phyloP scores from a whole-genome alignment of 1,140 invertebrate species.

The Atta colombica region DNA sequence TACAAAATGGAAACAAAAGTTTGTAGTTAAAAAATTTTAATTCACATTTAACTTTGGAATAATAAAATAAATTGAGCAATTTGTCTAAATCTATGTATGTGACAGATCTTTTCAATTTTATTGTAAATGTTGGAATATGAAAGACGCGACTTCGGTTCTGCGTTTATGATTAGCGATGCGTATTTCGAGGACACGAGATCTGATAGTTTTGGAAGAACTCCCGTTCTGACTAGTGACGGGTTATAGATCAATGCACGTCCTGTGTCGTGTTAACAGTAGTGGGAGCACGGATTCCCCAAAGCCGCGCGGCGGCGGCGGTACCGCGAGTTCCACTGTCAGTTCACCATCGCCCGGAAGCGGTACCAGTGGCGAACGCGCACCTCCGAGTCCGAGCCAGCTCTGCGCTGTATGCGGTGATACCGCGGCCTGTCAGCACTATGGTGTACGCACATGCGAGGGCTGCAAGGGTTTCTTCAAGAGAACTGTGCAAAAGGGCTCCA shows the following conservation, averaged over 20 bases:
- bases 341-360: conserved; percentile 83
- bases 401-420: conserved; percentile 99
- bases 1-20: background rate
- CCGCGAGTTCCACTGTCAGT: conserved; percentile 70
- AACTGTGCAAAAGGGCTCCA: conserved; percentile 99
- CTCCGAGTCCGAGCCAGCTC: conserved; percentile 93
- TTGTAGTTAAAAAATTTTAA: background rate
- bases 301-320: conserved; percentile 78
- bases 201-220: conserved; percentile 8
- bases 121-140: background rate
- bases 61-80: background rate
- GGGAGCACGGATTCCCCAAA: conserved; percentile 86
- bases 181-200: conserved; percentile 30
- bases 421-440: conserved; percentile 99
- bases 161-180: background rate
- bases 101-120: background rate
- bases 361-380: conserved; percentile 87
- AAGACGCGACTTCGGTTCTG: background rate
- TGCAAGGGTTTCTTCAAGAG: conserved; percentile 99
- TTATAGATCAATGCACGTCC: conserved; percentile 54
- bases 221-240: conserved; percentile 25
- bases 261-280: conserved; percentile 69
- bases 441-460: conserved; percentile 98
- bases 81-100: background rate
- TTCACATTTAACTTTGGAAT: background rate